phyloP scores from a whole-genome alignment of 53 echinoderm and acorn worm genomes.

The Pentamera pediparva region DNA sequence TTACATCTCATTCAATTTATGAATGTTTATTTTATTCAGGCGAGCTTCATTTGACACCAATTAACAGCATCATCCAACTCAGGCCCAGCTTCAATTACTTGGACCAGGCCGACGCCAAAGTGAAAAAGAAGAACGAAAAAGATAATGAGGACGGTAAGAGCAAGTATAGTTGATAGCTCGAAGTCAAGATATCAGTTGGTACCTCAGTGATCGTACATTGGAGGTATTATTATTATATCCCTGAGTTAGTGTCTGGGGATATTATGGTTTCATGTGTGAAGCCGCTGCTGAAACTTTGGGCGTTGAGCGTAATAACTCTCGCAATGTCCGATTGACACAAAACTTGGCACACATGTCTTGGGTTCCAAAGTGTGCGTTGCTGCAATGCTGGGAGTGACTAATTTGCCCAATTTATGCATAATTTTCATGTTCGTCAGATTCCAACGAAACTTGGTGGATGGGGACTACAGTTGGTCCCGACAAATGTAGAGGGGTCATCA shows the following conservation, averaged over 20 bases:
- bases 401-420: no score
- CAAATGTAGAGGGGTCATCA: no score
- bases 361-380: no score
- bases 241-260: background rate
- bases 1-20: no score
- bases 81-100: slow-evolving; percentile 81
- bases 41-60: slow-evolving; percentile 84
- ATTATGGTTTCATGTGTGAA: background rate
- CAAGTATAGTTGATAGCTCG: background rate
- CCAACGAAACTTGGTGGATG: no score
- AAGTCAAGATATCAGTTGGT: background rate
- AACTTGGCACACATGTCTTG: no score
- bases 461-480: no score
- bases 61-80: slow-evolving; percentile 69
- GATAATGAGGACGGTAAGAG: slow-evolving; percentile 68
- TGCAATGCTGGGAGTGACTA: no score
- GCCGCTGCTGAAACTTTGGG: background rate
- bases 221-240: background rate
- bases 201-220: background rate
- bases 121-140: slow-evolving; percentile 52
- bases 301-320: no score
- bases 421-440: no score
- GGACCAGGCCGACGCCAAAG: slow-evolving; percentile 68
- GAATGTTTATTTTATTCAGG: slow-evolving; percentile 43
- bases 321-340: no score